Base-by-base conservation (phyloP, 2,797 vertebrate genomes). In the Schizopygopsis pylzovi region DNA sequence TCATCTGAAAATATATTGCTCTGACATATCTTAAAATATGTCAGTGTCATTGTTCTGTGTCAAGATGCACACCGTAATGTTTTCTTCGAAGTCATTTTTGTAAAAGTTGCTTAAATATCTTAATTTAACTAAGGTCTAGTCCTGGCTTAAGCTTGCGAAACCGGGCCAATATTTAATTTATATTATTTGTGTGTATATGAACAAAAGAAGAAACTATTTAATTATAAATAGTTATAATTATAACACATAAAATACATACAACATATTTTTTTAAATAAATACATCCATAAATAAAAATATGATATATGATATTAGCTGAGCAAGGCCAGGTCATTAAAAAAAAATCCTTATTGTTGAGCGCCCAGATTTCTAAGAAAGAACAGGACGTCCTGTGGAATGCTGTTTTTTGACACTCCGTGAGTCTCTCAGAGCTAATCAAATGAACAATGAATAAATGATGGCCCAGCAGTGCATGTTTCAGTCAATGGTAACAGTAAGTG, bases 401-500 rank as follows among this genome's bases (percentile, higher is more conserved):
- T 28, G 13, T 68, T 41, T 56, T 37, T n/a, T 13, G 5, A 83
- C 70, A n/a, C 49, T 43, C 83, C 8, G 15, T 83, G 28, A 47
- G 1, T 71, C 65, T 39, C 8, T 41, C 47, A 71, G 39, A 61
- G 20, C 65, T 71, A 79, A 61, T 79, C 76, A 59, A 79, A 37
- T 47, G 41, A 61, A 79, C 65, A 85, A 28, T 79, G 25, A 79
- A 85, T 79, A 47, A 79, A 79, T 71, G 18, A 79, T 85, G 49
- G 79, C 56, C 79, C 79, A 83, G 81, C 52, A 16, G 11, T 75
- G 39, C 22, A 39, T 18, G 5, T 84, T 39, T 73, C 20, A 73
- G 41, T 43, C 75, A 83, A 6, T 63, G 89, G 87, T 95, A 95
- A 95, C 88, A 54, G 76, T 92, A 86, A 89, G 91, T 95, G 91